Evolutionary conservation across 2,888 invertebrate species (phyloP).

Genomic region (Plagodis pulveraria): DNA sequence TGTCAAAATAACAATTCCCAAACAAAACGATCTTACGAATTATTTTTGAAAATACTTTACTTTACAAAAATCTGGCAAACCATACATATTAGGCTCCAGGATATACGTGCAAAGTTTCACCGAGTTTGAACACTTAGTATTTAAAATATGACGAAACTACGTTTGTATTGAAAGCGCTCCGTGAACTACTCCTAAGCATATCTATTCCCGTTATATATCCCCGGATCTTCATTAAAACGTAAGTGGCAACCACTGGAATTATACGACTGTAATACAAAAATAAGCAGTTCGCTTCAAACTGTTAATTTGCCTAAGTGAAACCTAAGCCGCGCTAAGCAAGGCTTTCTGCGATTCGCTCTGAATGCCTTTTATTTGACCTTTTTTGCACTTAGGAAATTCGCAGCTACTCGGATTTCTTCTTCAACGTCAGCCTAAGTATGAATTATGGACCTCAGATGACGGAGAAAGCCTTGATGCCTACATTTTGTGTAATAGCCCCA

Average conservation of each 20-base stretch:
- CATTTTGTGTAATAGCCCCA: too few species aligned
- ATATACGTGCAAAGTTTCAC: too few species aligned
- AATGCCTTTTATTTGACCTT: slow-evolving; percentile 23
- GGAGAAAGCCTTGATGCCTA: not conserved
- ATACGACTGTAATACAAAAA: slow-evolving; percentile 48
- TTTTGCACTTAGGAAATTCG: slow-evolving; percentile 36
- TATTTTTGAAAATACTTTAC: too few species aligned
- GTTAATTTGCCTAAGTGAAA: slow-evolving; percentile 59
- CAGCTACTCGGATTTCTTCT: slow-evolving; percentile 29
- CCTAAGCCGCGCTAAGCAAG: slow-evolving; percentile 45
- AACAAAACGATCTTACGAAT: too few species aligned
- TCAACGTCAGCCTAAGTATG: slow-evolving; percentile 31
- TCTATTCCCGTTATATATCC: too few species aligned
- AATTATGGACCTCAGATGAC: slow-evolving; percentile 20
- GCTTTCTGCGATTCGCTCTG: slow-evolving; percentile 39
- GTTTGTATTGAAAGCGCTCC: too few species aligned
- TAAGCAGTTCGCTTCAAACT: slow-evolving; percentile 49
- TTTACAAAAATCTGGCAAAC: too few species aligned
- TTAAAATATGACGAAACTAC: too few species aligned
- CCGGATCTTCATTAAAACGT: slow-evolving; percentile 30
- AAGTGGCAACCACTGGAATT: slow-evolving; percentile 33
- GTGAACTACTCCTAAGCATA: too few species aligned
- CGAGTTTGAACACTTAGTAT: too few species aligned
- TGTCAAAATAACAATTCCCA: too few species aligned
- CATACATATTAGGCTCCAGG: too few species aligned